These are phyloP conservation scores for Rosalia funebris DNA, from an alignment of 2,888 invertebrate genomes.

Conservation along the genomic window DNA sequence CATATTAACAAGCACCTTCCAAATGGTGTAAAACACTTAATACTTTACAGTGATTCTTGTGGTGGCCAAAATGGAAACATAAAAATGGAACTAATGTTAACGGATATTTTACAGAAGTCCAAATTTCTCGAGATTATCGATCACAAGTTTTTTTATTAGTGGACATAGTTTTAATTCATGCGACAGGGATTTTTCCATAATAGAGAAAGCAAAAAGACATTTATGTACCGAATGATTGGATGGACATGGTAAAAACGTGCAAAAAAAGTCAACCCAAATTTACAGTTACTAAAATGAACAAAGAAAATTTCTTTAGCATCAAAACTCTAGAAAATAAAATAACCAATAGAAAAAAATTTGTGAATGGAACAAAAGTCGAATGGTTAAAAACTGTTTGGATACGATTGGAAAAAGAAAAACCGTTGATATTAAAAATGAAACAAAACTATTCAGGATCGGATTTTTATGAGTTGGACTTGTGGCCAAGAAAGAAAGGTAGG, in stretches of 20 bases:
- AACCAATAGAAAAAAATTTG: neutral
- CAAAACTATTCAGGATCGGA: slow-evolving; percentile 1
- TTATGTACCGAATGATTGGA: slow-evolving; percentile 40
- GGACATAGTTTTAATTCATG: slow-evolving; percentile 44
- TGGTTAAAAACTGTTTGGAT: neutral
- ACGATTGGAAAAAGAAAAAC: neutral
- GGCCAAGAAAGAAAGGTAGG: neutral
- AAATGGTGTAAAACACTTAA: too few species aligned
- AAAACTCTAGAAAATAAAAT: neutral
- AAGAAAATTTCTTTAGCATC: slow-evolving; percentile 5
- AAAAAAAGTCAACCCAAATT: slow-evolving; percentile 20
- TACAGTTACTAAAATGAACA: slow-evolving; percentile 15
- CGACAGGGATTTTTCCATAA: slow-evolving; percentile 31
- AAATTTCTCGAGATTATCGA: slow-evolving; percentile 38
- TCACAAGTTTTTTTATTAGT: slow-evolving; percentile 45
- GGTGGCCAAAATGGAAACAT: slow-evolving; percentile 50
- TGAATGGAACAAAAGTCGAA: neutral
- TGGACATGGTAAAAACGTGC: slow-evolving; percentile 38
- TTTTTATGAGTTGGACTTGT: neutral
- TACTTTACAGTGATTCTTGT: too few species aligned
- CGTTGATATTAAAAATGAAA: neutral
- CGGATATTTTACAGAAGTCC: slow-evolving; percentile 40
- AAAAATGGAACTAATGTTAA: slow-evolving; percentile 44
- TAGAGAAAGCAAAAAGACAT: slow-evolving; percentile 43
- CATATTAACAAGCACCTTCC: too few species aligned